Base-by-base conservation (phyloP, 2,113 vertebrate species). In the Callospermophilus lateralis region DNA sequence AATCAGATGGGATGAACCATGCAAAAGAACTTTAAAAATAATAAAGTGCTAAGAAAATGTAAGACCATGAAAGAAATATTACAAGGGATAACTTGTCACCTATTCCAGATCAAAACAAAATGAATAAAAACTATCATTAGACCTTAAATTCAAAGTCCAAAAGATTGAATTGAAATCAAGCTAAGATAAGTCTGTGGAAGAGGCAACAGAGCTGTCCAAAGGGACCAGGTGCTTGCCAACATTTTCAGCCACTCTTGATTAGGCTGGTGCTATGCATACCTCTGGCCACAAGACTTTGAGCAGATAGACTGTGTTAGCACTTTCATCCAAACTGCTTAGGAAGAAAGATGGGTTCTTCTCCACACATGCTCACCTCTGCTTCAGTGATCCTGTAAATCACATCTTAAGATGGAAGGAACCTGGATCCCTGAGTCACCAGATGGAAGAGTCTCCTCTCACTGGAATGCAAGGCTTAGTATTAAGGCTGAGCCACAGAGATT, bases 181-280 rank as follows among this genome's bases (percentile, higher is more conserved):
- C 9, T 28, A 22, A 96, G 79, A 7, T 28, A 22, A 24, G n/a
- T 17, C 67, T 51, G 28, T 7, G 20, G 22, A 88, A 78, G 77
- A 73, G 58, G 19, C 8, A 20, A 8, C 0, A 4, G n/a, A 8
- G 19, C 26, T 81, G 19, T 90, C 37, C 77, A 42, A 72, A 58
- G 0, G 67, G 42, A 16, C 15, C 32, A 1, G 0, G 1, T 0
- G 0, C n/a, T 67, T 8, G 1, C 34, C 1, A 1, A 30, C 24
- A 6, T 55, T 42, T 24, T 83, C 39, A 55, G 65, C 37, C 24
- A 48, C 32, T 28, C 0, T 1, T 24, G 28, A 39, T 73, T 51
- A 37, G 45, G 34, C n/a, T 26, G 30, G 70, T 37, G 10, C 32
- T 0, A 0, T 12, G 53, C 58, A 39, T 30, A 37, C 7, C 32